Evolutionary conservation across 2,888 invertebrate species (phyloP).

Genomic region (Heteromurus nitidus): DNA sequence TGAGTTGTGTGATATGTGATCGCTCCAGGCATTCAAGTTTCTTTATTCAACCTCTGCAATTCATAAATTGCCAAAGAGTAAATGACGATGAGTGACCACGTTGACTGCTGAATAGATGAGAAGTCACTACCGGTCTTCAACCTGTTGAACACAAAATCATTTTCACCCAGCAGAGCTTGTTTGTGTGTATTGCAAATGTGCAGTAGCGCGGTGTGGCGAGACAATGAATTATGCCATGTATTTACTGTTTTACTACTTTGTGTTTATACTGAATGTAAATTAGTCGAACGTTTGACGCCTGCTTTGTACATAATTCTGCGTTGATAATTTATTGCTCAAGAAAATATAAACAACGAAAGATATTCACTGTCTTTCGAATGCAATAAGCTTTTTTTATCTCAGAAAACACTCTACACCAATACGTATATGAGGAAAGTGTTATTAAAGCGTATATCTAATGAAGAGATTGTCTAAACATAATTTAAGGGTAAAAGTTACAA

Average conservation of each 20-base stretch:
- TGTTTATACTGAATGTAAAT: neutral
- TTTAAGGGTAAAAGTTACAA: neutral
- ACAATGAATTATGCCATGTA: neutral
- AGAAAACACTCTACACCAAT: no score
- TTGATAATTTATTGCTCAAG: no score
- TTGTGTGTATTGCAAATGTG: conserved; percentile 6
- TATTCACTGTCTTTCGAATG: no score
- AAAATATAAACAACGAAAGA: no score
- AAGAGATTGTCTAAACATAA: neutral
- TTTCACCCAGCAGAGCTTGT: no score
- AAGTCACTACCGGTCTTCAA: conserved; percentile 24
- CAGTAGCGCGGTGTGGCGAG: neutral
- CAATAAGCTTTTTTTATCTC: no score
- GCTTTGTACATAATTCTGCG: no score
- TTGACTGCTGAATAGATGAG: conserved; percentile 1
- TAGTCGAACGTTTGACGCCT: no score
- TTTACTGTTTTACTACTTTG: neutral
- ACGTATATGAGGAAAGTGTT: neutral
- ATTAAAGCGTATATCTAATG: neutral
- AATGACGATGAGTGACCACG: conserved; percentile 26
- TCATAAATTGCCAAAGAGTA: neutral
- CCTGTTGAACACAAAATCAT: conserved; percentile 10
- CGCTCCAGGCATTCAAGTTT: neutral
- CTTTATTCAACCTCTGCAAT: neutral
- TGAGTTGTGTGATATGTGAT: neutral